phyloP scores from a whole-genome alignment of 1,140 invertebrate genomes.

The Trichomalopsis sarcophagae region DNA sequence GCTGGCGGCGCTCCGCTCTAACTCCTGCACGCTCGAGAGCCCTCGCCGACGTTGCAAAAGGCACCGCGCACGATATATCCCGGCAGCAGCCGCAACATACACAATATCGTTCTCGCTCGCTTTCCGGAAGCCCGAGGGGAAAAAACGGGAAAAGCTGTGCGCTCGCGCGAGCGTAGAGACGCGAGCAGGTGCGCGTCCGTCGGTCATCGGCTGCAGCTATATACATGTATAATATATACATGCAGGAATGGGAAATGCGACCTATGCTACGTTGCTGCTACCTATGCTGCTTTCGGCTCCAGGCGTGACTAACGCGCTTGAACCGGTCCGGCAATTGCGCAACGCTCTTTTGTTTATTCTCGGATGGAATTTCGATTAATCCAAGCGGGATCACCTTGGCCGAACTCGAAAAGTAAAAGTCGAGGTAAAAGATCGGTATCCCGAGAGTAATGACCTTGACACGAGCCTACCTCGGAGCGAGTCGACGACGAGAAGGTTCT shows the following conservation, averaged over 20 bases:
- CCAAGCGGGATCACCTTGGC: too few relatives aligned
- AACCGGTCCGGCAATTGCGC: too few relatives aligned
- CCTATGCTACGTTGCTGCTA: too few relatives aligned
- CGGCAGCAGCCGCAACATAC: too few relatives aligned
- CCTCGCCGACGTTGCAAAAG: constrained; percentile 36
- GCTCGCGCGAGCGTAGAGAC: constrained; percentile 15
- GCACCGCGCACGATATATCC: background rate
- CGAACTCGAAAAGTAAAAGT: too few relatives aligned
- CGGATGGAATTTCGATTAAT: too few relatives aligned
- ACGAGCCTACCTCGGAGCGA: constrained; percentile 33
- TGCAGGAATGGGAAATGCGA: background rate
- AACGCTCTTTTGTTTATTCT: too few relatives aligned
- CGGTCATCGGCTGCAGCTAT: background rate
- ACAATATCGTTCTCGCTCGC: background rate
- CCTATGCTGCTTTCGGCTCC: too few relatives aligned
- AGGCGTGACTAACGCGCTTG: too few relatives aligned
- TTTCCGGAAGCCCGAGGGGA: constrained; percentile 48
- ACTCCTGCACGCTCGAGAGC: constrained; percentile 45
- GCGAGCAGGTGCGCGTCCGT: background rate
- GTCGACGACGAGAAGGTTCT: constrained; percentile 21
- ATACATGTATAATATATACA: too few relatives aligned
- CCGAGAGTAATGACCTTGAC: background rate
- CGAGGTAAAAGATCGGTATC: too few relatives aligned
- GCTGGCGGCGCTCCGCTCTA: background rate
- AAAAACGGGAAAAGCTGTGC: constrained; percentile 42